Evolutionary conservation across 2,888 invertebrate species (phyloP), one percentile per base, ranked within the genome.

Genomic region (Timandra comae): DNA sequence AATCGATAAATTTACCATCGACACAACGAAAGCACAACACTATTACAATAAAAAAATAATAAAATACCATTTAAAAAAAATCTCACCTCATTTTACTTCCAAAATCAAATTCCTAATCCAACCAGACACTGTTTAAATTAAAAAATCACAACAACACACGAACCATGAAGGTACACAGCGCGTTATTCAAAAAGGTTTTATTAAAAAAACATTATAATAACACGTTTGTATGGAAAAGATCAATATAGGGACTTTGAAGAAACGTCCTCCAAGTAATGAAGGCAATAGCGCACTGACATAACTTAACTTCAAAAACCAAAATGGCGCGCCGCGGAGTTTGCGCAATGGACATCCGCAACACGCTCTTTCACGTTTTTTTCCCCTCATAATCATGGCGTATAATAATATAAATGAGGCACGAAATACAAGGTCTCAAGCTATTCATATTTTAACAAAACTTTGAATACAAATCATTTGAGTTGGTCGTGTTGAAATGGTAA

Each of bases 151-250:
- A 38, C 31, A 63, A 69, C 63, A 66, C 58, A 38, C 42, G 54
- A 70, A 65, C 54, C 47, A 52, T 37, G 39, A 34, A 33, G 43
- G 42, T 38, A 46, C 55, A 42, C 42, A 32, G 12, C 41, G 64
- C 52, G 64, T 63, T 70, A 67, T 70, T 68, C 55, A 52, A 62
- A 49, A 66, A 63, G 70, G 68, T 76, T 74, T 47, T 42, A 35
- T 47, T 22, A 46, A 67, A 76, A 78, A 76, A 79, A 76, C 69
- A 69, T 59, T 55, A 69, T 65, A 74, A 72, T 70, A 75, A 75
- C 71, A 74, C 63, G 16, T 5, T 16, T 49, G 34, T 52, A 49
- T 48, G 49, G 46, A 43, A 43, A 38, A 54, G 62, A 74, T 77
- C 75, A 62, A 78, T 77, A 68, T 37, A 38, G 45, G 46, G 38